phyloP scores from a whole-genome alignment of 1,140 invertebrate genomes.

The Caenorhabditis briggsae region DNA sequence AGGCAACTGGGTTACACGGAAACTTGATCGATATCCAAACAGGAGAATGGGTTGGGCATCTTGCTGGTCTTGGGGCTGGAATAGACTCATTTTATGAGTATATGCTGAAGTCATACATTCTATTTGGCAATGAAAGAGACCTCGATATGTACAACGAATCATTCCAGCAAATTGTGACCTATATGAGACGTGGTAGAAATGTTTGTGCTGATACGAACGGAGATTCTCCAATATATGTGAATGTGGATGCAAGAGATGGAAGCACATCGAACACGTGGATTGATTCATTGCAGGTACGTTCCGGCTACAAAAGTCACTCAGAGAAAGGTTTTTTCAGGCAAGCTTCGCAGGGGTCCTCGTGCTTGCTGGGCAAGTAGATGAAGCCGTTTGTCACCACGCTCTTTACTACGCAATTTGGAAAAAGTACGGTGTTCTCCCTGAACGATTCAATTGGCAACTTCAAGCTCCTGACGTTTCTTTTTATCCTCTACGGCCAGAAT shows the following conservation, averaged over 20 bases:
- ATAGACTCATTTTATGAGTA: constrained; percentile 85
- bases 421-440: constrained; percentile 83
- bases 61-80: constrained; percentile 82
- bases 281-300: constrained; percentile 82
- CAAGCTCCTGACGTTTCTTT: constrained; percentile 82
- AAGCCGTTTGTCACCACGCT: constrained; percentile 84
- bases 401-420: constrained; percentile 84
- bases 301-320: neutral
- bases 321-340: constrained; percentile 59
- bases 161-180: constrained; percentile 82
- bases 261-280: constrained; percentile 83
- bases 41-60: constrained; percentile 82
- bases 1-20: constrained; percentile 83
- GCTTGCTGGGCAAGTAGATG: constrained; percentile 83
- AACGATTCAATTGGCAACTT: constrained; percentile 84
- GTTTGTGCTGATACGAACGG: constrained; percentile 79
- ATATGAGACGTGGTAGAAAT: constrained; percentile 82
- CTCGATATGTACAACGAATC: constrained; percentile 82
- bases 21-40: constrained; percentile 83
- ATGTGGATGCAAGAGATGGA: constrained; percentile 84
- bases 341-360: constrained; percentile 80
- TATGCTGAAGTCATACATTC: constrained; percentile 82
- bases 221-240: constrained; percentile 83
- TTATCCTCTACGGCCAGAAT: constrained; percentile 83
- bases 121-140: constrained; percentile 82